A percentile compares a stretch with the other conserved stretches of the same genome.
Evolutionary conservation across 2,113 vertebrate genomes (phyloP).

Genomic region (Oryctolagus cuniculus): mOryCun1.1 NC_091433.1:146979001-146979500

Average conservation of each 20-base stretch:
- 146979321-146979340: slow-evolving; percentile 35
- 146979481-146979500: background rate
- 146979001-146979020: background rate
- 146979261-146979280: background rate
- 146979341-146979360: background rate
- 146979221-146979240: slow-evolving; percentile 11
- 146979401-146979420: background rate
- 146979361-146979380: background rate
- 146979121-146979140: background rate
- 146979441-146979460: background rate
- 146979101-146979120: slow-evolving; percentile 30
- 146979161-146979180: slow-evolving; percentile 16
- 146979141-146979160: background rate
- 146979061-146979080: slow-evolving; percentile 3
- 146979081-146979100: slow-evolving; percentile 23
- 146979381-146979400: background rate
- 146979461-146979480: background rate
- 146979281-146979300: background rate
- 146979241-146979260: background rate
- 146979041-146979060: background rate
- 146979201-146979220: background rate
- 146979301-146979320: background rate
- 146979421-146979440: background rate
- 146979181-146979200: background rate
- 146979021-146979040: background rate